Conservation (phyloP, 2,888 invertebrate genomes). For the Eupithecia tripunctaria region DNA sequence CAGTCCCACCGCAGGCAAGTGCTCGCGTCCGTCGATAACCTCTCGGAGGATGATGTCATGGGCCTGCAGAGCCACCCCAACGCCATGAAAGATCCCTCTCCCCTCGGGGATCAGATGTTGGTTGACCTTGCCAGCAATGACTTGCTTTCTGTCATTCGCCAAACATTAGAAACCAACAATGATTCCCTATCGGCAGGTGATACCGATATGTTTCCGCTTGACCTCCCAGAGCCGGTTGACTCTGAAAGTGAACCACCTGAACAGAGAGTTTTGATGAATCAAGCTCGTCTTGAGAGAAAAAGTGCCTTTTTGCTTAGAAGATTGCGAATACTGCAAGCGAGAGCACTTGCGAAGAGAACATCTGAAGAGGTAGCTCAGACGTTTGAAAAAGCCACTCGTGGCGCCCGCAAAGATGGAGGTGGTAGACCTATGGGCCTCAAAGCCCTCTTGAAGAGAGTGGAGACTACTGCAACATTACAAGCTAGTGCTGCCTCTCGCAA, state of each 20-base stretch:
- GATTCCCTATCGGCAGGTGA: conserved; percentile 75
- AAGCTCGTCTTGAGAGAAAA: conserved; percentile 87
- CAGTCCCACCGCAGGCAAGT: conserved; percentile 71
- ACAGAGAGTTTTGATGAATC: conserved; percentile 80
- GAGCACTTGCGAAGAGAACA: conserved; percentile 90
- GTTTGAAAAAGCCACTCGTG: conserved; percentile 89
- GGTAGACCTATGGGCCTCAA: conserved; percentile 76
- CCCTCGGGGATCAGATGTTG: conserved; percentile 88
- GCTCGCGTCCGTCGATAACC: conserved; percentile 81
- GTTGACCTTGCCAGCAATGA: conserved; percentile 85
- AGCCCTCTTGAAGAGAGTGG: conserved; percentile 74
- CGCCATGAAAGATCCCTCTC: conserved; percentile 81
- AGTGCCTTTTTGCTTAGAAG: conserved; percentile 89
- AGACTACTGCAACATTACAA: conserved; percentile 75
- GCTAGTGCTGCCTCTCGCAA: conserved; percentile 72
- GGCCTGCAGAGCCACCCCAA: conserved; percentile 83
- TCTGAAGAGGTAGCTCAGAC: conserved; percentile 89
- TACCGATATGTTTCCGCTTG: conserved; percentile 76
- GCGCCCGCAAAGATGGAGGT: conserved; percentile 85
- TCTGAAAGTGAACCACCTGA: conserved; percentile 81
- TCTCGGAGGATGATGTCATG: conserved; percentile 85
- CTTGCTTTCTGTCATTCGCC: conserved; percentile 88
- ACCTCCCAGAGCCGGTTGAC: conserved; percentile 80
- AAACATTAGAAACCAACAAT: conserved; percentile 87
- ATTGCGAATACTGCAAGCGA: conserved; percentile 90